A percentile compares a stretch with the other conserved stretches of the same genome.
phyloP scores from a whole-genome alignment of 2,113 vertebrate genomes.

The Sinosuthora webbiana region DNA sequence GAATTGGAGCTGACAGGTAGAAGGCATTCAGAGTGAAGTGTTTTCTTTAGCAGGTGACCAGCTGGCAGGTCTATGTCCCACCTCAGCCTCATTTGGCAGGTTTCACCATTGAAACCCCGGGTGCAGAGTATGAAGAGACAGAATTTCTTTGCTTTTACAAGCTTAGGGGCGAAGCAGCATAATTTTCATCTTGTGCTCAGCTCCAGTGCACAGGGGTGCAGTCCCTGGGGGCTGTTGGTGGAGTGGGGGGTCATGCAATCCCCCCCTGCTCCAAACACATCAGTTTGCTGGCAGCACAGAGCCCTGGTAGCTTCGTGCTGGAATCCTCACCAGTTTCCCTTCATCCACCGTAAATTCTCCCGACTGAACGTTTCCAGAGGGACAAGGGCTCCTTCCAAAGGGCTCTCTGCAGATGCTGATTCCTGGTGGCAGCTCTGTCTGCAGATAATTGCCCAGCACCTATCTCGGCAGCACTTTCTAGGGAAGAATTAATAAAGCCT shows the following conservation, averaged over 20 bases:
- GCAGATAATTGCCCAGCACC: neutral
- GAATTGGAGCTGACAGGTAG: neutral
- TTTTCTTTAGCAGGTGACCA: neutral
- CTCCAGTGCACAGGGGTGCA: neutral
- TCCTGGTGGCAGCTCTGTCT: neutral
- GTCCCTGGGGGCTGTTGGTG: neutral
- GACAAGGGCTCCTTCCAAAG: neutral
- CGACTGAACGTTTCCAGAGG: neutral
- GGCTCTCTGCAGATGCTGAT: neutral
- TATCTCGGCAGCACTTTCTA: neutral
- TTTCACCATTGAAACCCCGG: neutral
- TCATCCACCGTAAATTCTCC: neutral
- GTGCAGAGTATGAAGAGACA: rapidly evolving
- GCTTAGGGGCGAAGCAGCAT: rapidly evolving
- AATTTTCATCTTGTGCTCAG: neutral
- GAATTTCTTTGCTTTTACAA: neutral
- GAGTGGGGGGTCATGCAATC: rapidly evolving
- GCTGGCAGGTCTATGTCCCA: neutral
- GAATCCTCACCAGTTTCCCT: neutral
- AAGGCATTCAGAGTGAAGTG: neutral
- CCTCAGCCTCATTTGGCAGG: neutral
- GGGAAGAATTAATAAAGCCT: constrained; percentile 9
- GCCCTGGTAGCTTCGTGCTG: neutral
- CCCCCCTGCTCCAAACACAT: neutral
- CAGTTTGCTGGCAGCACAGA: neutral